Base-by-base conservation (phyloP, 2,797 vertebrate species). In the Anisognathus igniventris region DNA sequence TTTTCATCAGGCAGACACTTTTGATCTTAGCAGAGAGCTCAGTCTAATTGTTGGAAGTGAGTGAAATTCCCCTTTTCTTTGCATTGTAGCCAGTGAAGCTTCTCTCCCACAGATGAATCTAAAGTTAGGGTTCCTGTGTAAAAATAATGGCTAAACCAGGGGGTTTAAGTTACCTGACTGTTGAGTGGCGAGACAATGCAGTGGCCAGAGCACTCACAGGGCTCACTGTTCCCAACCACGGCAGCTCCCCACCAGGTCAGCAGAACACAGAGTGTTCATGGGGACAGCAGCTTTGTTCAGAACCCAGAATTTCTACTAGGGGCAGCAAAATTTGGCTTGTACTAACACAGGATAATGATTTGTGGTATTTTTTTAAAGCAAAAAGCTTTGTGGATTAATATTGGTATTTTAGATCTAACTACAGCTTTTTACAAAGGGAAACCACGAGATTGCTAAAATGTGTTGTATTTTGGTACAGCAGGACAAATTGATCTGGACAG, bases 361-460 rank as follows among this genome's bases (percentile, higher is more conserved):
- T 72, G 21, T 45, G 10, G 12, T 67, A 37, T 73, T 87, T 88
- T 81, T 30, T 50, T 65, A 73, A 79, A 82, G 14, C 28, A 62
- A 64, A 90, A 48, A 57, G 18, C 28, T 84, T 82, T 91, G 54
- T 65, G 47, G 58, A 62, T 88, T 95, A 76, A 60, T 90, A 60
- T 28, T 30, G 18, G 11, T 76, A 42, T 73, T 84, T 92, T 45
- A 81, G 54, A 65, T 68, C 37, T 72, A 77, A 66, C 42, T 74
- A 45, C 24, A 76, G 22, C 14, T 90, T 93, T 81, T 56, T 82
- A 65, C 10, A 76, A 71, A 81, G 58, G 25, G 85, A 75, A 56
- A 6, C 1, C 53, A 73, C 0, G 1, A 64, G 17, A 50, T 33
- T 66, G 30, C 22, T 79, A 66, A 78, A 79, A 85, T 2, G 0